Evolutionary conservation across 1,140 invertebrate species (phyloP), one percentile per base, ranked within the genome.

Genomic region (Cataglyphis hispanica): DNA sequence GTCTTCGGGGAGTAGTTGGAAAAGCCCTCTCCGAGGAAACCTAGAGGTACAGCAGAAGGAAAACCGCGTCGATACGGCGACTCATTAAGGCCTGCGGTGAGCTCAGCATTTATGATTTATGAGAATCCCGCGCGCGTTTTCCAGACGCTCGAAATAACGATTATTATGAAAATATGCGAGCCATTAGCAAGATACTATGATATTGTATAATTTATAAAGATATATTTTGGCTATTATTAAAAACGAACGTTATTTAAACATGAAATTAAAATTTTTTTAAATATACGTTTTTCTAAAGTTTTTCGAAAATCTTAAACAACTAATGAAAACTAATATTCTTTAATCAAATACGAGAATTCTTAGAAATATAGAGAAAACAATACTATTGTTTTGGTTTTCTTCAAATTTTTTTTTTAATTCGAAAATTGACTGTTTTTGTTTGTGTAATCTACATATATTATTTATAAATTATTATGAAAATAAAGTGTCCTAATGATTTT

Each of bases 11-110:
- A 83, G 67, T 83, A 83, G 78, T 83, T 83, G 67, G 78, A 6
- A 72, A 61, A 83, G 53, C 67, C 64, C 64, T 70, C 43, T 67
- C 53, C 7, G 77, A 58, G 63, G 58, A 64, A 86, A 64, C 64
- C 40, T 50, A 34, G 27, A 84, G 72, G 66, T 16, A 53, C 67
- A 64, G 78, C 13, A 61, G 76, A 72, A 75, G 75, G 72, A 63
- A 88, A 70, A 72, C 83, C 76, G 83, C 77, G 86, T 63, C 66
- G 87, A 86, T 84, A 87, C 84, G 58, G 50, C 34, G 76, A 86
- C 84, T 63, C 64, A 66, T 83, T 83, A 83, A 83, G 67, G 67
- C 50, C 27, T 22, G 46, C 22, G 50, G 64, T 69, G 66, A 53
- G 50, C 66, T n/a, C 67, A 37, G 67, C 67, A 34, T 74, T 83